Evolutionary conservation across 1,140 invertebrate genomes (phyloP), one percentile per base, ranked within the genome.

Genomic region (Pollicipes pollicipes): DNA sequence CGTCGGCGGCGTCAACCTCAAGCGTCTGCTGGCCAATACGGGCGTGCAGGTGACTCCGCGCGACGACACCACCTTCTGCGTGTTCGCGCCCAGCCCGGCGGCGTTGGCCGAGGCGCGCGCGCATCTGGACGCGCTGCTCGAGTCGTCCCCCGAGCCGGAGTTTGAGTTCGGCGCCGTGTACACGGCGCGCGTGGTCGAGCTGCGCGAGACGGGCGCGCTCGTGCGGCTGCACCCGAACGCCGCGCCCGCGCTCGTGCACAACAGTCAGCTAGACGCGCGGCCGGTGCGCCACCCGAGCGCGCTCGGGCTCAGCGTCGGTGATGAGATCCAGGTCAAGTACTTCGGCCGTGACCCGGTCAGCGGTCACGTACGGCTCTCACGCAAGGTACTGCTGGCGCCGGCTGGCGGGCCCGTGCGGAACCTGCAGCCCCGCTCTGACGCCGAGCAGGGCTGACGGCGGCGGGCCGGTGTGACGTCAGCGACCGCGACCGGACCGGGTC

Each of bases 131-230:
- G 72, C 81, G 69, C 75, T 83, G 27, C 76, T 92, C 32, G 77
- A 76, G 26, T 81, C 86, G 66, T 28, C 64, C 8, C 1, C 64
- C 3, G 84, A 83, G 73, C 93, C 91, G 0, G 84, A 88, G 32
- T 82, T 98, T 30, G 92, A 95, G 77, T 98, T 97, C 81, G 95
- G 94, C n/a, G 89, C 86, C 26, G 89, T 98, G 73, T 98, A 97
- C 78, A 88, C 84, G 16, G 92, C 90, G 0, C 91, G 87, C 79
- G 89, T 98, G 75, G 88, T 92, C 0, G 95, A 98, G 81, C 78
- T 98, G 30, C 83, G 87, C 31, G 93, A 97, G 68, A 85, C 83
- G 69, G 96, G 96, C 2, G 88, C 97, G 0, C 88, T 97, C 88
- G 90, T 98, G 26, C 88, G 88, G 26, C 78, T 98, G 10, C 91